Percentiles rank a stretch among this genome's conserved stretches.
Conservation (phyloP, 64 coral and sea anemone species). For the Trachythela sp. region DNA sequence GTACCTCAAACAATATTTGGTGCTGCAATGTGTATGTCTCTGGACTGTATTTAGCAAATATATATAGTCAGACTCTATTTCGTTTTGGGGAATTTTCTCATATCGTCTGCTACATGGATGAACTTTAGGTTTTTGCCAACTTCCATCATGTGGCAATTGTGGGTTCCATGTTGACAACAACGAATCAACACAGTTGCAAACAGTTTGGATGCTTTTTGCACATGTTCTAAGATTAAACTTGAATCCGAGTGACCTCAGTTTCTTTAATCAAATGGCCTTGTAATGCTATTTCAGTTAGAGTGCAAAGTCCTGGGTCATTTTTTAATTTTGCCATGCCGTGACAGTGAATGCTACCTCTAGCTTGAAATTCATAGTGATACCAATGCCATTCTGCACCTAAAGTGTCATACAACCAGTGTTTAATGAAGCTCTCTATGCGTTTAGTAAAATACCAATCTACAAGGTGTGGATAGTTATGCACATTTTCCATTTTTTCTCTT, state of each 20-base stretch:
- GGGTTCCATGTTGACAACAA: background rate
- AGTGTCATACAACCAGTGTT: background rate
- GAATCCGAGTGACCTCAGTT: background rate
- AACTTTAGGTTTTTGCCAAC: background rate
- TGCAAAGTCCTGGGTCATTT: background rate
- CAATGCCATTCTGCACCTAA: background rate
- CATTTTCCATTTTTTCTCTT: background rate
- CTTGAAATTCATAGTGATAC: constrained; percentile 3
- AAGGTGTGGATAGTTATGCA: background rate
- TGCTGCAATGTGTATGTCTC: background rate
- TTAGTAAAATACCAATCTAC: constrained; percentile 17
- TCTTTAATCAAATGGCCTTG: background rate
- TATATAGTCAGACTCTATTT: background rate
- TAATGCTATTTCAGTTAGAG: background rate
- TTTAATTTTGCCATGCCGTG: constrained; percentile 8
- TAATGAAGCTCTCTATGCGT: background rate
- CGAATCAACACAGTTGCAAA: background rate
- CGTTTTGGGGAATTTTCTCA: background rate
- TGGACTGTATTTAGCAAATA: background rate
- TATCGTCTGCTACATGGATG: constrained; percentile 2
- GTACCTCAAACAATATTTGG: background rate
- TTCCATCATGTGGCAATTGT: background rate
- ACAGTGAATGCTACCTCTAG: background rate
- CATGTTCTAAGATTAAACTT: background rate
- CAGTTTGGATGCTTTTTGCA: background rate